phyloP scores from a whole-genome alignment of 2,888 invertebrate species.

The Diachrysia chrysitis region DNA sequence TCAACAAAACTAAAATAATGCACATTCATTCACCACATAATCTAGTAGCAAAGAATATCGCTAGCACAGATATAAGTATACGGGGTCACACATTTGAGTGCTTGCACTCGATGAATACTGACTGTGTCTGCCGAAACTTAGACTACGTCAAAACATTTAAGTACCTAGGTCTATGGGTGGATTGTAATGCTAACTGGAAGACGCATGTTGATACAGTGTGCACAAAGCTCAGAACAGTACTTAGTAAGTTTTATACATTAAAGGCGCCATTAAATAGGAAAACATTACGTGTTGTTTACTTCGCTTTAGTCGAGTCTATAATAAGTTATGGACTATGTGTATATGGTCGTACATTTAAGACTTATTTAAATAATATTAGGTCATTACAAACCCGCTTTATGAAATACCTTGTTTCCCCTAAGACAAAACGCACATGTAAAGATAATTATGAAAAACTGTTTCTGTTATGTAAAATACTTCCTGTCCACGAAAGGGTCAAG shows the following conservation, averaged over 20 bases:
- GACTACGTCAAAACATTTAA: neutral
- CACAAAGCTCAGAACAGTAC: slow-evolving; percentile 3
- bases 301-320: too few species aligned
- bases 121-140: slow-evolving; percentile 7
- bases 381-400: slow-evolving; percentile 2
- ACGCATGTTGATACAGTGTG: slow-evolving; percentile 13
- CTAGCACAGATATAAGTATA: neutral
- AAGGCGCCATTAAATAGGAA: slow-evolving; percentile 11
- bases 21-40: too few species aligned
- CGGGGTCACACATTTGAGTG: neutral
- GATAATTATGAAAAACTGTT: neutral
- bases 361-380: slow-evolving; percentile 16
- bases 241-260: neutral
- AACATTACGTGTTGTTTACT: slow-evolving; percentile 3
- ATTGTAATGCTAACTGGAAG: slow-evolving; percentile 4
- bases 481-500: neutral
- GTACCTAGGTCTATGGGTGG: slow-evolving; percentile 18
- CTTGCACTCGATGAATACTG: neutral
- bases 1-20: too few species aligned
- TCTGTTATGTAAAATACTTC: neutral
- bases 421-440: neutral
- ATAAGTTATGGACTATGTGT: neutral
- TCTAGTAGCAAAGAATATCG: too few species aligned
- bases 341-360: slow-evolving; percentile 19
- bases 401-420: neutral